Base-by-base conservation (phyloP, 2,888 invertebrate genomes). In the Drymonia ruficornis region DNA sequence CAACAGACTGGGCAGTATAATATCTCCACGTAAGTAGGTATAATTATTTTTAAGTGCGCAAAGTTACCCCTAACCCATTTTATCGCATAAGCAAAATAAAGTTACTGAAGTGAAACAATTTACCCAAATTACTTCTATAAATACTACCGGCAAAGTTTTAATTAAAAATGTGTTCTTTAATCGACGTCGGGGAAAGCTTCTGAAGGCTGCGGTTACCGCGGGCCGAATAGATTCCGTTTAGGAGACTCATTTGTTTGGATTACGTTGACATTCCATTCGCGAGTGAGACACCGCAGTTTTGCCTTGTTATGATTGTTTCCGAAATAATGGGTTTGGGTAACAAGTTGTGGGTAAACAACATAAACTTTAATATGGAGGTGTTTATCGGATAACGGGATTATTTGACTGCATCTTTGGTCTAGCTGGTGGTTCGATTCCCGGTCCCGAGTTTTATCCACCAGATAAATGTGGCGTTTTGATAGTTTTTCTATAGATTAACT, bases 261-360 rank as follows among this genome's bases (percentile, higher is more conserved):
- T 82, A 81, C 57, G 63, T 61, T 74, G 81, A 81, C 80, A 78
- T 75, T 61, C 70, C 65, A 76, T 76, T 77, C 67, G 71, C 61
- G 54, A 57, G 55, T 66, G 59, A 65, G 66, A 65, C 61, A 74
- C 58, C 50, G 69, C 64, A 68, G 67, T 72, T 69, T 68, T 65
- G 65, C 63, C 55, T 58, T 70, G 65, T 74, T 78, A 72, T 74
- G 72, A 80, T 70, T 74, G 75, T 76, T 80, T 70, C 40, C 53
- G 55, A 62, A 75, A 63, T 70, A 57, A 68, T 63, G 59, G 56
- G 49, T 12, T 49, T 49, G 47, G 56, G 56, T 31, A 50, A 55
- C 62, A 74, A 76, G 74, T 80, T 78, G 73, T 69, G 18, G 42
- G 16, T 42, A 42, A 42, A 42, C 42, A 42, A 15, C 6, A 12